Percentiles rank a stretch among this genome's conserved stretches.
phyloP scores from a whole-genome alignment of 2,113 vertebrate species.

The Aptenodytes patagonicus region DNA sequence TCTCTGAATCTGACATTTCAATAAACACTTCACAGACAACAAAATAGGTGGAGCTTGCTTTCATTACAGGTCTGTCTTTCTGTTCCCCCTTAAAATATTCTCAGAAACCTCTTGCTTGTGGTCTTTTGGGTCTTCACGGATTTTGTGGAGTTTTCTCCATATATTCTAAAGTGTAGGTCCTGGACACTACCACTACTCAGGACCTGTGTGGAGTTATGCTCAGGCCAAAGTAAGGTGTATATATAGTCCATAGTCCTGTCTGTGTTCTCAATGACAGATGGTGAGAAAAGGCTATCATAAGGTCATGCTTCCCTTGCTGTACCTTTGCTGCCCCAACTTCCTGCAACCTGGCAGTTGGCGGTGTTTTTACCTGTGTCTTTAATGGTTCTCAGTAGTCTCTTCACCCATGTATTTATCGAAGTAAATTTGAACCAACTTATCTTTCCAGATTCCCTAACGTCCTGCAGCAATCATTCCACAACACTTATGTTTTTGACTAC shows the following conservation, averaged over 20 bases:
- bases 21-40: neutral
- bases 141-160: neutral
- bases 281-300: neutral
- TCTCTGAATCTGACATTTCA: neutral
- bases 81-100: neutral
- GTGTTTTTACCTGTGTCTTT: neutral
- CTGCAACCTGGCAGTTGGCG: neutral
- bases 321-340: neutral
- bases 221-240: neutral
- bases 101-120: neutral
- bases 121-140: neutral
- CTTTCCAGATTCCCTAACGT: neutral
- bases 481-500: neutral
- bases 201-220: neutral
- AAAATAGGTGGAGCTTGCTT: neutral
- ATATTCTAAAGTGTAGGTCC: neutral
- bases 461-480: neutral
- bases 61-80: neutral
- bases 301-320: neutral
- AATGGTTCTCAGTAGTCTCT: neutral
- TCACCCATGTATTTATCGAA: neutral
- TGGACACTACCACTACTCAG: neutral
- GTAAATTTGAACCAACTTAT: neutral
- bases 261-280: neutral
- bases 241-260: neutral